Conservation (phyloP, 2,888 invertebrate genomes). For the Endotricha flammealis region DNA sequence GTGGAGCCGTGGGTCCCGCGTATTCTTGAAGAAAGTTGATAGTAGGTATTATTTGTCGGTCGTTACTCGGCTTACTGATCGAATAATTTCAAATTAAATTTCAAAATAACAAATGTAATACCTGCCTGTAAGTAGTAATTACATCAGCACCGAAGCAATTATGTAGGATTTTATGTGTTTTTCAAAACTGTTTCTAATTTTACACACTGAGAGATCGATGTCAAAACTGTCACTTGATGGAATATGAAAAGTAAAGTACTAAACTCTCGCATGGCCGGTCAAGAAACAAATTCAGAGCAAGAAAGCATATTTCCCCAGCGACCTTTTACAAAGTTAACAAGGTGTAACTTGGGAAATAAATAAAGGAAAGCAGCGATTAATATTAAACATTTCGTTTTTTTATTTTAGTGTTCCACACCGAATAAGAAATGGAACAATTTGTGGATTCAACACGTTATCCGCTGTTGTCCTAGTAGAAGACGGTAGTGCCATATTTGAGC, state of each 20-base stretch:
- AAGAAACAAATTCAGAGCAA: slow-evolving; percentile 58
- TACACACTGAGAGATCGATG: neutral
- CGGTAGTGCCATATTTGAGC: too few relatives aligned
- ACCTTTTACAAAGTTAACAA: slow-evolving; percentile 72
- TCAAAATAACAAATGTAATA: too few relatives aligned
- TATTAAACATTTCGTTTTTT: slow-evolving; percentile 50
- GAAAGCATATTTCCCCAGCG: slow-evolving; percentile 68
- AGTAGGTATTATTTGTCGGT: too few relatives aligned
- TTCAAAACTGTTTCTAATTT: too few relatives aligned
- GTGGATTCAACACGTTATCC: slow-evolving; percentile 10
- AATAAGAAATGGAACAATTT: slow-evolving; percentile 12
- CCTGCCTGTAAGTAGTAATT: too few relatives aligned
- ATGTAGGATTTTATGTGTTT: too few relatives aligned
- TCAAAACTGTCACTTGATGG: slow-evolving; percentile 23
- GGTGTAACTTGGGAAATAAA: slow-evolving; percentile 71
- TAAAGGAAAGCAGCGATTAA: slow-evolving; percentile 60
- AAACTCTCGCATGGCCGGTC: slow-evolving; percentile 43
- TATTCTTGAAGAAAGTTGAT: too few relatives aligned
- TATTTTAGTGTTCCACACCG: slow-evolving; percentile 27
- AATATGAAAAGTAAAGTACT: slow-evolving; percentile 33
- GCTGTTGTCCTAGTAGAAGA: too few relatives aligned
- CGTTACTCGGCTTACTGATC: too few relatives aligned
- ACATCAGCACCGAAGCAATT: too few relatives aligned
- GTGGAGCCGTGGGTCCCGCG: too few relatives aligned
- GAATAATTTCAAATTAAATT: too few relatives aligned